These are phyloP conservation scores for Zaprionus inermis DNA, from an alignment of 1,140 invertebrate genomes.

Conservation along the genomic window DNA sequence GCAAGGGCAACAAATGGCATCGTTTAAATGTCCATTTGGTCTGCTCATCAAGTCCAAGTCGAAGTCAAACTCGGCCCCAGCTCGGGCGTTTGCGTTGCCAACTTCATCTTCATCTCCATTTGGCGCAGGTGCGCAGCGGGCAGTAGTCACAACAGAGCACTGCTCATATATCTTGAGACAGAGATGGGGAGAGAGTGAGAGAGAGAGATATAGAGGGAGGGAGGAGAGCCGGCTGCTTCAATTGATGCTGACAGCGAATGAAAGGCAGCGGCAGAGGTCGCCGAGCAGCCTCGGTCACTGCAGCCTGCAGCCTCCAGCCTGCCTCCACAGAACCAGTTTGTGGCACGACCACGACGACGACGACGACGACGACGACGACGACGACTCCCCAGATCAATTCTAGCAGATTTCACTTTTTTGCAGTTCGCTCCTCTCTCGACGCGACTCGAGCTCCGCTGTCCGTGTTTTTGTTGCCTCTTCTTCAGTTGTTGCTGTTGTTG, in stretches of 20 bases:
- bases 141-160: conserved; percentile 78
- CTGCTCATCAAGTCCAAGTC: conserved; percentile 45
- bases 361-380: conserved; percentile 42
- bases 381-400: conserved; percentile 81
- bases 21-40: conserved; percentile 78
- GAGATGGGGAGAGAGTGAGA: not conserved
- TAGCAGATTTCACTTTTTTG: conserved; percentile 80
- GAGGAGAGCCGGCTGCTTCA: conserved; percentile 61
- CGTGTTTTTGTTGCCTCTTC: not conserved
- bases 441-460: conserved; percentile 13
- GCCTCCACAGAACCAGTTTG: conserved; percentile 74
- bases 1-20: conserved; percentile 70
- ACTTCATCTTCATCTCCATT: conserved; percentile 37
- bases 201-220: not conserved
- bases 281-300: conserved; percentile 23
- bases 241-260: conserved; percentile 82
- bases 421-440: conserved; percentile 50
- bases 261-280: conserved; percentile 62
- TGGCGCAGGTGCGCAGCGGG: conserved; percentile 77
- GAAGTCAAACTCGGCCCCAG: not conserved
- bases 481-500: conserved; percentile 4
- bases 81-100: conserved; percentile 25
- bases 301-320: conserved; percentile 38
- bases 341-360: conserved; percentile 42
- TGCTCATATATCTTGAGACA: conserved; percentile 72